phyloP scores from a whole-genome alignment of 2,113 vertebrate genomes.

The Rhinolophus sinicus region DNA sequence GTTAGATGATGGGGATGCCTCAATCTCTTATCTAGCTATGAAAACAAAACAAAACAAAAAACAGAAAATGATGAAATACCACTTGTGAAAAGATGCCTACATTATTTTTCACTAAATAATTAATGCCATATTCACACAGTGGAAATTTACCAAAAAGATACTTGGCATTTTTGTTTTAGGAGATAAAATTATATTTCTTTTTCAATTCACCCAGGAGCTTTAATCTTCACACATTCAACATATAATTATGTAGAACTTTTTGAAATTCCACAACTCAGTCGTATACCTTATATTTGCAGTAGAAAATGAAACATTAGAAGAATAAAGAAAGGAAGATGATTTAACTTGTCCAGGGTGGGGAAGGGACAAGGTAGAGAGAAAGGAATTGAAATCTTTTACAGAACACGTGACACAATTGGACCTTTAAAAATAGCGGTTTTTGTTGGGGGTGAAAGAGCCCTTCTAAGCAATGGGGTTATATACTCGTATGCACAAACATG shows the following conservation, averaged over 20 bases:
- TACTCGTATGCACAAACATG: neutral
- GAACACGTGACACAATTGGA: neutral
- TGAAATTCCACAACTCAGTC: neutral
- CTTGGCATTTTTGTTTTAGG: neutral
- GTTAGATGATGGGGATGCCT: neutral
- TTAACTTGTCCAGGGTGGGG: neutral
- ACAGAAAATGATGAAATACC: neutral
- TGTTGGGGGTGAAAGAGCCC: neutral
- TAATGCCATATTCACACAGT: neutral
- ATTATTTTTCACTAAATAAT: conserved; percentile 1
- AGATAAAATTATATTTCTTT: neutral
- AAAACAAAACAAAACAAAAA: conserved; percentile 33
- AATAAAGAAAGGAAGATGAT: neutral
- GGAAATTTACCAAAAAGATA: neutral
- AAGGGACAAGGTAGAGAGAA: neutral
- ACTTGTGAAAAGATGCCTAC: neutral
- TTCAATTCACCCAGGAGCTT: neutral
- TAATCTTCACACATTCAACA: neutral
- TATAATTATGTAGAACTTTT: neutral
- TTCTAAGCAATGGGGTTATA: neutral
- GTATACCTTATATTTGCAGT: neutral
- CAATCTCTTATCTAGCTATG: neutral
- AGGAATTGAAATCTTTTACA: neutral
- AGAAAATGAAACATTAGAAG: neutral
- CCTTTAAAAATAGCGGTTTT: neutral